Evolutionary conservation across 2,797 vertebrate species (phyloP).

Genomic region (Microchirus variegatus): DNA sequence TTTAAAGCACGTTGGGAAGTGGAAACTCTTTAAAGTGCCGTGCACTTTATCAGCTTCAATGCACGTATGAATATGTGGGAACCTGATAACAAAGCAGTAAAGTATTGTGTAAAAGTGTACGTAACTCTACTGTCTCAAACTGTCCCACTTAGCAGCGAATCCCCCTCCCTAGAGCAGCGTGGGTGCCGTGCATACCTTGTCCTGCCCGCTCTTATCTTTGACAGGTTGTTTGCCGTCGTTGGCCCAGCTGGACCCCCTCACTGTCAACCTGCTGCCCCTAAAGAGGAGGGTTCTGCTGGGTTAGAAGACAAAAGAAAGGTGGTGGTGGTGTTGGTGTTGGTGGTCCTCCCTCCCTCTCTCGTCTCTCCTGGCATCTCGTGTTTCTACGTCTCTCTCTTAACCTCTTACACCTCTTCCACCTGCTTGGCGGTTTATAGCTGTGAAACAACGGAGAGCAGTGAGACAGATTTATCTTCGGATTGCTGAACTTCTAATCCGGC

Average conservation of each 20-base stretch:
- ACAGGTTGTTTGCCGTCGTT: constrained; percentile 81
- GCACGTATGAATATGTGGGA: constrained; percentile 48
- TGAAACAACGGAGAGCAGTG: constrained; percentile 7
- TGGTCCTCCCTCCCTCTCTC: constrained; percentile 29
- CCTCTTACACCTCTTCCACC: constrained; percentile 52
- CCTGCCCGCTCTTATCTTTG: constrained; percentile 78
- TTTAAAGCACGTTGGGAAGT: constrained; percentile 62
- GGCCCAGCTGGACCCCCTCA: constrained; percentile 80
- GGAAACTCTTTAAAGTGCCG: constrained; percentile 64
- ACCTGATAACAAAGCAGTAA: constrained; percentile 48
- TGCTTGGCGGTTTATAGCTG: constrained; percentile 38
- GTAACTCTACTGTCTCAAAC: constrained; percentile 22
- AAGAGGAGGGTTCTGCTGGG: constrained; percentile 47
- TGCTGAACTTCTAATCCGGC: constrained; percentile 18
- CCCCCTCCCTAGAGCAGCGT: constrained; percentile 22
- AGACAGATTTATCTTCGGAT: constrained; percentile 33
- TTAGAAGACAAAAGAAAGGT: constrained; percentile 49
- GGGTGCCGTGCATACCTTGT: constrained; percentile 65
- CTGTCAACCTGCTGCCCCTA: constrained; percentile 69
- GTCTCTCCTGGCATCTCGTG: constrained; percentile 15
- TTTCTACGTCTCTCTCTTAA: constrained; percentile 34
- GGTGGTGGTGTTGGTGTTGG: constrained; percentile 54
- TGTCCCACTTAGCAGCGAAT: constrained; percentile 21
- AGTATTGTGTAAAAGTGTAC: constrained; percentile 23
- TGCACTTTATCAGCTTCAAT: constrained; percentile 48